phyloP scores from a whole-genome alignment of 53 echinoderm and acorn worm species.

The Actinopyga echinites region DNA sequence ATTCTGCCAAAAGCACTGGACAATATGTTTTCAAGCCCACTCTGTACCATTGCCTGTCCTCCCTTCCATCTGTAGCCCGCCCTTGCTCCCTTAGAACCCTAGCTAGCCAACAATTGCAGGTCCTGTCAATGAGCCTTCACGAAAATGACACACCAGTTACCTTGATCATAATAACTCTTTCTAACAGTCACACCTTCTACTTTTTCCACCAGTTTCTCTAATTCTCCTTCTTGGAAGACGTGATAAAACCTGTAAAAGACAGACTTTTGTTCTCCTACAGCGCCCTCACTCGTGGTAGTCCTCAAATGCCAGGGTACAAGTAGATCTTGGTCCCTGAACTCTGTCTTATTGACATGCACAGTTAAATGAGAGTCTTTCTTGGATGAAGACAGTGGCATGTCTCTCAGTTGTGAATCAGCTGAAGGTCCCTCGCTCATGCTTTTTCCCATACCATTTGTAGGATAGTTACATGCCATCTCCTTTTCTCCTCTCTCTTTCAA shows the following conservation, averaged over 20 bases:
- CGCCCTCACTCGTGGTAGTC: conserved; percentile 16
- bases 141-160: conserved; percentile 89
- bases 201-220: conserved; percentile 66
- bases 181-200: conserved; percentile 40
- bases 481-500: background rate
- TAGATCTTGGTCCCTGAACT: conserved; percentile 84
- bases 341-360: conserved; percentile 87
- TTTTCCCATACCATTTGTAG: background rate
- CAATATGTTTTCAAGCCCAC: too few relatives aligned
- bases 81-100: too few relatives aligned
- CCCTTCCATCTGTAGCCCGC: too few relatives aligned
- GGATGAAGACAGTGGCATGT: too few relatives aligned
- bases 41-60: too few relatives aligned
- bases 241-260: conserved; percentile 92
- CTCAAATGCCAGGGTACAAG: conserved; percentile 96
- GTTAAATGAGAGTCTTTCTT: background rate
- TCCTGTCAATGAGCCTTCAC: conserved; percentile 31
- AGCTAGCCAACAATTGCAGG: too few relatives aligned
- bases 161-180: conserved; percentile 87
- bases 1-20: too few relatives aligned
- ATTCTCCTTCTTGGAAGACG: conserved; percentile 88
- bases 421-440: too few relatives aligned
- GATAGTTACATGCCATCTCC: background rate
- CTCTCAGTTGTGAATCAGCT: too few relatives aligned
- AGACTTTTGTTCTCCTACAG: conserved; percentile 21